Conservation (phyloP, 2,797 vertebrate genomes). For the Staurois parvus region DNA sequence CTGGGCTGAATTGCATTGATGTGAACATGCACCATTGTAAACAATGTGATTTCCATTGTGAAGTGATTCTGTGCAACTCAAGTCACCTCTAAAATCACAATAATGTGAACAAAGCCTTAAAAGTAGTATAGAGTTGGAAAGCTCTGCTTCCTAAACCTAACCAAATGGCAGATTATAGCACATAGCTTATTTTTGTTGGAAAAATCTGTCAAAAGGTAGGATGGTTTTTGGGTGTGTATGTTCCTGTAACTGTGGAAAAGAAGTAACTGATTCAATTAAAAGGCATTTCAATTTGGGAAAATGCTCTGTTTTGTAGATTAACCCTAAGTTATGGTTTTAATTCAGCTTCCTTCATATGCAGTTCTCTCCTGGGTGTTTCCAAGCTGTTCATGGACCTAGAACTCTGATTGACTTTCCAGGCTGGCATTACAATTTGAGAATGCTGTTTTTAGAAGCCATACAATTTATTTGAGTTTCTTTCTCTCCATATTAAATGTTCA, state of each 20-base stretch:
- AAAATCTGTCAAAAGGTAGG: not conserved
- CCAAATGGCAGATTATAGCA: not conserved
- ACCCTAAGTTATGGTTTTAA: not conserved
- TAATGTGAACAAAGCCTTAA: too few relatives aligned
- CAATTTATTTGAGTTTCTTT: not conserved
- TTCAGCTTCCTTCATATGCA: constrained; percentile 9
- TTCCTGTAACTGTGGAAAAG: constrained; percentile 33
- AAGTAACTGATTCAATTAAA: constrained; percentile 9
- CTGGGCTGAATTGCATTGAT: too few relatives aligned
- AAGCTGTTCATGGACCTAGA: constrained; percentile 1
- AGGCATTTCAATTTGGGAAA: constrained; percentile 5
- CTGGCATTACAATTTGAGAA: not conserved
- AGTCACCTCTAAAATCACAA: too few relatives aligned
- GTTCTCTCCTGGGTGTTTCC: constrained; percentile 31
- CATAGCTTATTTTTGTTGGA: constrained; percentile 42
- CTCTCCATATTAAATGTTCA: constrained; percentile 8
- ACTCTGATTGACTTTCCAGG: constrained; percentile 36
- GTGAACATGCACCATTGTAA: too few relatives aligned
- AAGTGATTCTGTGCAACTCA: too few relatives aligned
- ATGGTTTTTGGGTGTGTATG: not conserved
- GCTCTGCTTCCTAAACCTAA: too few relatives aligned
- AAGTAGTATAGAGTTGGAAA: too few relatives aligned
- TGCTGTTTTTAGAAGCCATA: constrained; percentile 17
- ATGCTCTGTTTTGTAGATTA: constrained; percentile 41
- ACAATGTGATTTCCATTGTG: too few relatives aligned